Evolutionary conservation across 2,113 vertebrate species (phyloP).

Genomic region (Buteo buteo): DNA sequence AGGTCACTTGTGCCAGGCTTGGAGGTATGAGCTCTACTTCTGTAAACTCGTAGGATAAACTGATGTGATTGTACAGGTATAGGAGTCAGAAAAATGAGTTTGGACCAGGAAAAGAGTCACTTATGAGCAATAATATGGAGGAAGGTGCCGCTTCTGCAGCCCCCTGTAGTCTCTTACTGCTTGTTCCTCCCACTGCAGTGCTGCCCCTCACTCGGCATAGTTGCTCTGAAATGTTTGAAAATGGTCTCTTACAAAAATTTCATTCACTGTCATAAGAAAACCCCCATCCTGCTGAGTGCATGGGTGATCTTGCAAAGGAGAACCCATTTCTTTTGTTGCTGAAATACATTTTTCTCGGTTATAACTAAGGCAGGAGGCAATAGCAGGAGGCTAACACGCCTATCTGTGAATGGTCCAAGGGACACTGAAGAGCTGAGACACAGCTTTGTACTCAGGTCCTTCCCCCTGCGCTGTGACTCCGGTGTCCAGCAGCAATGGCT

Average conservation of each 20-base stretch:
- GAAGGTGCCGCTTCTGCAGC: background rate
- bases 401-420: background rate
- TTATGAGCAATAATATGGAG: background rate
- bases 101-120: background rate
- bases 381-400: background rate
- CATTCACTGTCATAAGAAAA: background rate
- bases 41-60: background rate
- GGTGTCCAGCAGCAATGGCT: background rate
- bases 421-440: background rate
- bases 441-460: background rate
- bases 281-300: rapidly evolving
- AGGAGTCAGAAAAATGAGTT: background rate
- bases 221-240: background rate
- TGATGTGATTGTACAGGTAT: background rate
- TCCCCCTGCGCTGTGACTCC: rapidly evolving
- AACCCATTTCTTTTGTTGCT: background rate
- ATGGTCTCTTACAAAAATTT: background rate
- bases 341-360: background rate
- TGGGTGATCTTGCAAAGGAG: background rate
- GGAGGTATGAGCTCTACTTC: background rate
- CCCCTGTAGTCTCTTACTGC: background rate
- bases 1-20: background rate
- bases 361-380: background rate
- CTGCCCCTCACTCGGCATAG: rapidly evolving
- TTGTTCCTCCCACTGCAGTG: background rate